Evolutionary conservation across 2,888 invertebrate species (phyloP).

Genomic region (Platycheirus rosarum): DNA sequence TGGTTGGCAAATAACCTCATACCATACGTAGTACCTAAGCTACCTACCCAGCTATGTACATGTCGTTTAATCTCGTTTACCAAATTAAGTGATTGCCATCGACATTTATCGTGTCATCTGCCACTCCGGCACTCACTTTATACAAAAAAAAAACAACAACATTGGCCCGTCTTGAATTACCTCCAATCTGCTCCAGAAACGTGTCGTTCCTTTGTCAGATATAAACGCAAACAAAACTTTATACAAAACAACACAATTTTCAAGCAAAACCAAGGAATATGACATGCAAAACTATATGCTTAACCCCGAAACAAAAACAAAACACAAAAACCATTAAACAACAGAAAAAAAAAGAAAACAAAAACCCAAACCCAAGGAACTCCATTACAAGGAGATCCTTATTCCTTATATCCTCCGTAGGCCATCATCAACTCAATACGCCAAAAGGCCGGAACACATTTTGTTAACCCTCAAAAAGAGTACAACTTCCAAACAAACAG

Average conservation of each 20-base stretch:
- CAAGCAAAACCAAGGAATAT: constrained; percentile 38
- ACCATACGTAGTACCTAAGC: no score
- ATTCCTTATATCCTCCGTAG: constrained; percentile 15
- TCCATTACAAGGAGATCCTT: constrained; percentile 60
- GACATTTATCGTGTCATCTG: constrained; percentile 73
- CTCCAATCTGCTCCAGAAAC: constrained; percentile 61
- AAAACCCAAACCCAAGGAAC: constrained; percentile 51
- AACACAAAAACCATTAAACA: constrained; percentile 35
- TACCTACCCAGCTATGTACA: not conserved
- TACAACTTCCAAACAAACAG: not conserved
- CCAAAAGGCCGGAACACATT: constrained; percentile 59
- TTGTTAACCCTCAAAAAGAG: constrained; percentile 51
- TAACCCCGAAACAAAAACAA: constrained; percentile 52
- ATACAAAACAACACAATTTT: no score
- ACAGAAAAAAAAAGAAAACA: constrained; percentile 49
- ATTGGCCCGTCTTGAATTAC: constrained; percentile 69
- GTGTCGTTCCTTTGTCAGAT: constrained; percentile 64
- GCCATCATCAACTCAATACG: constrained; percentile 23
- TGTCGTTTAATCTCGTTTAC: constrained; percentile 62
- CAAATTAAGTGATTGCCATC: constrained; percentile 72
- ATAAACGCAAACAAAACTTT: constrained; percentile 29
- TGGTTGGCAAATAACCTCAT: constrained; percentile 44
- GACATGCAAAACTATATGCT: constrained; percentile 70
- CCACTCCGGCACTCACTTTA: constrained; percentile 53
- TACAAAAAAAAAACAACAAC: constrained; percentile 37